Conservation (phyloP, 2,797 vertebrate species). For the Arnoldichthys spilopterus region DNA sequence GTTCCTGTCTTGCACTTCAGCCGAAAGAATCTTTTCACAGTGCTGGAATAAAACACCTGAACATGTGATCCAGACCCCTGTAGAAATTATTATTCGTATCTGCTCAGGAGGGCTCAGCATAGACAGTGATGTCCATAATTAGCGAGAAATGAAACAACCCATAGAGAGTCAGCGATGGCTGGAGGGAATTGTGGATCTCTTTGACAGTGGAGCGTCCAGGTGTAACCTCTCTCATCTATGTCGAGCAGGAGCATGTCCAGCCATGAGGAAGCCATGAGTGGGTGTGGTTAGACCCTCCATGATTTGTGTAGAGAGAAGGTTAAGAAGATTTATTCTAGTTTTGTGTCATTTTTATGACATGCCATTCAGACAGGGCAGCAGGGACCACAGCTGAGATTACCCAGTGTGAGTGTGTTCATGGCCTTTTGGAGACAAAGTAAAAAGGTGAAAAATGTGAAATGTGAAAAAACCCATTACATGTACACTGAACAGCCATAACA, state of each 20-base stretch:
- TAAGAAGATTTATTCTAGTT: constrained; percentile 38
- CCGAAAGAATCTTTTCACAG: not conserved
- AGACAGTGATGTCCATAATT: constrained; percentile 13
- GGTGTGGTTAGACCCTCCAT: not conserved
- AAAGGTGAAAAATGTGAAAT: too few relatives aligned
- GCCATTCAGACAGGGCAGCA: constrained; percentile 39
- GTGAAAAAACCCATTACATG: too few relatives aligned
- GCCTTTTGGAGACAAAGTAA: too few relatives aligned
- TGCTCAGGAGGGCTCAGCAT: constrained; percentile 13
- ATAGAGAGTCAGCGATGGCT: not conserved
- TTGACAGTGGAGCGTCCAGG: constrained; percentile 6
- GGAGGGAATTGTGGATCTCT: constrained; percentile 1
- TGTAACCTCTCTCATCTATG: constrained; percentile 29
- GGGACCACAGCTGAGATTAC: constrained; percentile 1
- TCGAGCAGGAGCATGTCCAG: constrained; percentile 50
- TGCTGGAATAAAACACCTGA: constrained; percentile 28
- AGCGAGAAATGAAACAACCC: not conserved
- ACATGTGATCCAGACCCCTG: constrained; percentile 10
- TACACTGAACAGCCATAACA: too few relatives aligned
- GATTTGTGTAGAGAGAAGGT: constrained; percentile 9
- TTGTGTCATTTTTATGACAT: constrained; percentile 44
- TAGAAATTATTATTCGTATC: constrained; percentile 28
- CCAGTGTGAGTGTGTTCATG: not conserved
- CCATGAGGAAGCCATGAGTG: constrained; percentile 14
- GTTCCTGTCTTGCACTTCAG: not conserved